Evolutionary conservation across 2,797 vertebrate genomes (phyloP).

Genomic region (Enteromius afrohamiltoni): DNA sequence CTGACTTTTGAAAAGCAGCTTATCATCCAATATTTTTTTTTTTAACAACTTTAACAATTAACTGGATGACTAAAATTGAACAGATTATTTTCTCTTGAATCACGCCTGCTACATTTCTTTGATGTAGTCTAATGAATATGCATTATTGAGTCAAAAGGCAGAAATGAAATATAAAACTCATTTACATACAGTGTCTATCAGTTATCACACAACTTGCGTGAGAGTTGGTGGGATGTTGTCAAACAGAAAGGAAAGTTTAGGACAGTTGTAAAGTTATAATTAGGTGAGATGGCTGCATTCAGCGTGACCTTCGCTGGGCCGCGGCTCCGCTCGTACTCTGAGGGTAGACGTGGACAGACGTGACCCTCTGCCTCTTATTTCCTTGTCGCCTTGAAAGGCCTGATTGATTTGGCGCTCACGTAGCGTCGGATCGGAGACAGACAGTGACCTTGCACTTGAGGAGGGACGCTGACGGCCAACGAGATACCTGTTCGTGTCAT

Average conservation of each 20-base stretch:
- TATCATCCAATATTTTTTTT: not conserved
- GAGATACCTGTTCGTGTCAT: constrained; percentile 48
- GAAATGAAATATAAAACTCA: not conserved
- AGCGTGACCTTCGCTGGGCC: constrained; percentile 77
- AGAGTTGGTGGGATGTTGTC: not conserved
- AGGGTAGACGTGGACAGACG: constrained; percentile 49
- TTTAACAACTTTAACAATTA: not conserved
- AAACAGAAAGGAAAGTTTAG: constrained; percentile 26
- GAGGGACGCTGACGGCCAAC: constrained; percentile 44
- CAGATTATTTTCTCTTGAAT: not conserved
- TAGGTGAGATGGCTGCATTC: constrained; percentile 71
- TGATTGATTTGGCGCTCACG: constrained; percentile 65
- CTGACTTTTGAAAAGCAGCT: not conserved
- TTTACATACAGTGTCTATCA: not conserved
- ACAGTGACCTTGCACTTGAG: constrained; percentile 62
- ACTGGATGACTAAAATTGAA: not conserved
- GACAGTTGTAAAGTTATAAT: constrained; percentile 72
- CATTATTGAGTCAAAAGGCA: not conserved
- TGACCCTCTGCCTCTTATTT: constrained; percentile 47
- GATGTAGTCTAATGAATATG: not conserved
- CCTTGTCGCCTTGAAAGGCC: constrained; percentile 58
- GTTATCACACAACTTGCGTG: not conserved
- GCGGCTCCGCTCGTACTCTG: constrained; percentile 64
- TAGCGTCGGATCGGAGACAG: constrained; percentile 52
- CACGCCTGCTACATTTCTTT: not conserved